Evolutionary conservation across 2,113 vertebrate genomes (phyloP).

Genomic region (Coregonus clupeaformis): DNA sequence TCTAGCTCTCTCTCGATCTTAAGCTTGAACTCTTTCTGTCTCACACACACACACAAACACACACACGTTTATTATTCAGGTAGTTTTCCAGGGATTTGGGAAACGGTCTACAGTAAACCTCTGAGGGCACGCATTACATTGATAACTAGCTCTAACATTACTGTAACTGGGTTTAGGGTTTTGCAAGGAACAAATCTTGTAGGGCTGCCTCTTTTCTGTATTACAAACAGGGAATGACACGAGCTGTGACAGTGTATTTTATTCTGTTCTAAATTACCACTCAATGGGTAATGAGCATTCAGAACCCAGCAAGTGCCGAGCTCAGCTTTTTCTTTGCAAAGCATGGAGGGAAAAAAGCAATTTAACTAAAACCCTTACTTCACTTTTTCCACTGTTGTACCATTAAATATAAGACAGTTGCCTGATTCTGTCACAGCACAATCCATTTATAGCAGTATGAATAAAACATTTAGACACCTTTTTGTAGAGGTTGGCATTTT

Average conservation of each 20-base stretch:
- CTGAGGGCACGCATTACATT: neutral
- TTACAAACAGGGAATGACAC: neutral
- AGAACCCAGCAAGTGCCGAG: constrained; percentile 12
- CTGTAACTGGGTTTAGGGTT: neutral
- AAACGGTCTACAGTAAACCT: no score
- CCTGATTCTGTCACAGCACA: constrained; percentile 70
- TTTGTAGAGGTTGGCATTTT: constrained; percentile 42
- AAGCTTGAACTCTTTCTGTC: no score
- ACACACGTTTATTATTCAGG: neutral
- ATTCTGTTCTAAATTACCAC: constrained; percentile 37
- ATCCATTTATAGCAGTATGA: constrained; percentile 71
- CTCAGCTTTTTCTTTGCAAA: constrained; percentile 12
- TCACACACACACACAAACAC: neutral
- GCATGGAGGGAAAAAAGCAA: constrained; percentile 20
- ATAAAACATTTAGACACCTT: constrained; percentile 71
- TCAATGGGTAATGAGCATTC: constrained; percentile 31
- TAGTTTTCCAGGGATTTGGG: neutral
- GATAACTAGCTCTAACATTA: no score
- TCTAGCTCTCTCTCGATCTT: no score
- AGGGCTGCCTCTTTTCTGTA: neutral
- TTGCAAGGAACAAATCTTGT: neutral
- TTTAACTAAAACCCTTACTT: constrained; percentile 31
- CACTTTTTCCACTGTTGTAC: constrained; percentile 10
- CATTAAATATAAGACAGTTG: constrained; percentile 54
- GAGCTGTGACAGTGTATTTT: constrained; percentile 19